Evolutionary conservation across 2,888 invertebrate genomes (phyloP).

Genomic region (Orthonevra nobilis): DNA sequence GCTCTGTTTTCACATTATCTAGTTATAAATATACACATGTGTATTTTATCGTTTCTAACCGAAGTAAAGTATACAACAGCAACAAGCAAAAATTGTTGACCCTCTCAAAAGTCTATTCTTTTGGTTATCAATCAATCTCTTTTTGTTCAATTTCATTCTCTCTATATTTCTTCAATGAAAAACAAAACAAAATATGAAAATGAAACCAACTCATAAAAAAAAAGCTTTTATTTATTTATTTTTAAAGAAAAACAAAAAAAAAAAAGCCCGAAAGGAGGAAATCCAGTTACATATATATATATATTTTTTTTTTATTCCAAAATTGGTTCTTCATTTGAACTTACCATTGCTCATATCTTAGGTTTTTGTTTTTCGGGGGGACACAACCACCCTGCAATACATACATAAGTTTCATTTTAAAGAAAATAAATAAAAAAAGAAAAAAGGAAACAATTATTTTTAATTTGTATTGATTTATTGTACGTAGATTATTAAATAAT

Average conservation of each 20-base stretch:
- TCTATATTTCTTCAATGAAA: constrained; percentile 56
- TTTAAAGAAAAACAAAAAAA: constrained; percentile 33
- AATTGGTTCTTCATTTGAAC: constrained; percentile 32
- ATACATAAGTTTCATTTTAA: constrained; percentile 43
- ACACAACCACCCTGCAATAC: constrained; percentile 46
- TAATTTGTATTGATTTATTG: constrained; percentile 58
- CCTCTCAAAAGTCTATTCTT: constrained; percentile 25
- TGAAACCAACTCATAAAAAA: constrained; percentile 50
- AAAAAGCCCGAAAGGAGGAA: constrained; percentile 1
- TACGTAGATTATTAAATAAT: constrained; percentile 56
- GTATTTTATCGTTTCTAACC: constrained; percentile 41
- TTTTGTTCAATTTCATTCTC: constrained; percentile 64
- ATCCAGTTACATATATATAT: too few relatives aligned
- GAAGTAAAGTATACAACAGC: constrained; percentile 22
- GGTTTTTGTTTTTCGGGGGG: constrained; percentile 14
- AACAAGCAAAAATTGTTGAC: too few relatives aligned
- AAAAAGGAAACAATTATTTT: constrained; percentile 32
- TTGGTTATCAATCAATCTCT: constrained; percentile 44
- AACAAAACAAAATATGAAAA: constrained; percentile 29
- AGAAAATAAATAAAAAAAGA: constrained; percentile 5
- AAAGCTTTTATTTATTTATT: constrained; percentile 68
- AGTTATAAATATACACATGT: constrained; percentile 42
- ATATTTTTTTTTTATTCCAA: constrained; percentile 23
- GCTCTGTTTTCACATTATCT: constrained; percentile 41
- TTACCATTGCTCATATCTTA: constrained; percentile 50